These are phyloP conservation scores for Drosophila kepulauana DNA, from an alignment of 1,140 invertebrate genomes.

Conservation along the genomic window DNA sequence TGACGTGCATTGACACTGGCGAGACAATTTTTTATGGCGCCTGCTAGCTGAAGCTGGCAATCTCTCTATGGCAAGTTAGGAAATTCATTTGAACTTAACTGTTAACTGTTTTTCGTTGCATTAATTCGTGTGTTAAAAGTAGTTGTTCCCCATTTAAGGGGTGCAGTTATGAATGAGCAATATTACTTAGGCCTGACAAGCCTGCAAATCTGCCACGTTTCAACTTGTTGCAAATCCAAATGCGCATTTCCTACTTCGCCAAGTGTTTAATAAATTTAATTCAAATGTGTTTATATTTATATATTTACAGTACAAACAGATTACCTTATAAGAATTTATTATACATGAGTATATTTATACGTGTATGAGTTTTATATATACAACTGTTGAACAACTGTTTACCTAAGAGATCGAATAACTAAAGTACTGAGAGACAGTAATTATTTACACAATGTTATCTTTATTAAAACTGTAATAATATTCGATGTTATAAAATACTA, in stretches of 20 bases:
- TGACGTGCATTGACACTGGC: constrained; percentile 44
- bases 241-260: constrained; percentile 35
- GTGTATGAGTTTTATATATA: not conserved
- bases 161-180: constrained; percentile 36
- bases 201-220: constrained; percentile 49
- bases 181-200: constrained; percentile 51
- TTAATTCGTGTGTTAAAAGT: constrained; percentile 37
- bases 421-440: not conserved
- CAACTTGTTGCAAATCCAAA: constrained; percentile 21
- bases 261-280: constrained; percentile 4
- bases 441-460: no score
- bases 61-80: constrained; percentile 40
- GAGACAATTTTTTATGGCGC: constrained; percentile 27
- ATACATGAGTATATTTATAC: not conserved
- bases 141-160: constrained; percentile 41
- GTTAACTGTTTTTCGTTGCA: constrained; percentile 36
- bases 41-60: constrained; percentile 18
- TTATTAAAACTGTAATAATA: not conserved
- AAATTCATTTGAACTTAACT: constrained; percentile 41
- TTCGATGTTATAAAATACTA: not conserved
- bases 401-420: not conserved
- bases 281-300: not conserved
- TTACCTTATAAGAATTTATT: not conserved
- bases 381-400: not conserved
- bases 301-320: not conserved